Evolutionary conservation across 2,888 invertebrate genomes (phyloP), one percentile per base, ranked within the genome.

Genomic region (Drosophila colorata): DNA sequence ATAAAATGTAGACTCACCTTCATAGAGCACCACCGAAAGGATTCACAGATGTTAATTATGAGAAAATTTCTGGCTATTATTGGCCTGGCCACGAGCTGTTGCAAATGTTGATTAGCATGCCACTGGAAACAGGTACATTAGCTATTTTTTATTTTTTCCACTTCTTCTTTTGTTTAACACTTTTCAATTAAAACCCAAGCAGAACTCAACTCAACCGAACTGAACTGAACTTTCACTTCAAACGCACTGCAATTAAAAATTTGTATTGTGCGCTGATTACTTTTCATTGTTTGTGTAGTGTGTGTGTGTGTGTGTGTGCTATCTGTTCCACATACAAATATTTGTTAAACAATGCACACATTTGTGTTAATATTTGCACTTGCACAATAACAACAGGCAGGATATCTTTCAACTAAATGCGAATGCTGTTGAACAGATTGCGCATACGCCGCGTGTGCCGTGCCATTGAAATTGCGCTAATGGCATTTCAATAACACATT

Each of bases 401-500:
- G 13, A 13, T 13, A 13, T 13, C 33, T 4, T 9, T 8, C 9
- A 28, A 28, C 9, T 28, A 9, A 28, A 28, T 28, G 33, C 1
- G 33, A 41, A 61, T 59, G 68, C 52, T 31, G 55, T 31, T 40
- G 25, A 46, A 40, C 70, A 74, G 58, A 74, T 86, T 73, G 70
- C 74, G 78, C 78, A 81, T 81, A 81, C 82, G 81, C 66, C 79
- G 64, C 69, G 68, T 80, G 47, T 52, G 65, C 41, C 13, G 9
- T 3, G 31, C 25, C 66, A 58, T 71, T 51, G 65, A 63, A 74
- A 78, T 63, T 67, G 43, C 86, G 67, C 87, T 83, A 83, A 87
- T 83, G 87, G 85, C 85, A 72, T 83, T 87, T 87, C 82, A 83
- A 83, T 85, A 87, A 81, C 61, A 49, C 65, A 59, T 48, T 63